Base-by-base conservation (phyloP, 2,888 invertebrate species). In the Galeopsomyia nigrocyanea region DNA sequence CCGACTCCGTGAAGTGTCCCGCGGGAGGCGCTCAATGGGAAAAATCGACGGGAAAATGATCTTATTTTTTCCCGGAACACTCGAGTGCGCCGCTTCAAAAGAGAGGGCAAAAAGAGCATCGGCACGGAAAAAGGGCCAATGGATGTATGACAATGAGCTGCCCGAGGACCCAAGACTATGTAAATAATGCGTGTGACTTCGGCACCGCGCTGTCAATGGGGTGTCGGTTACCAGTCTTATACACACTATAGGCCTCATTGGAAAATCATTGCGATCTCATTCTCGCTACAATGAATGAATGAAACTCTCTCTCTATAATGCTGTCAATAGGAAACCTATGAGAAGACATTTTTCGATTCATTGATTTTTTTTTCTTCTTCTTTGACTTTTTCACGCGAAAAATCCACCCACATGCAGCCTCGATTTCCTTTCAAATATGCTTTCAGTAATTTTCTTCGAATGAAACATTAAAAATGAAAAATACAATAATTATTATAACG, bases 41-140 rank as follows among this genome's bases (percentile, higher is more conserved):
- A 70, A 58, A 64, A 47, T 64, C 39, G 51, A 58, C 58, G 70
- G 47, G 64, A 71, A 71, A 71, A 66, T 71, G 71, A 71, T 71
- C 71, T 61, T 49, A 66, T 71, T 71, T 71, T 39, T 71, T 71
- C 66, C 56, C 55, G 61, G 71, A 71, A 71, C 22, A 26, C 2
- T 56, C 50, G 50, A 9, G 31, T 14, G 58, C 19, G 65, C 47
- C 10, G n/a, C 14, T 10, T 39, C 17, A 16, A 46, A 14, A 46
- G n/a, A n/a, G 55, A 21, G 47, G 13, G 6, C 13, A 10, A 39
- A 39, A 13, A 7, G 13, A 10, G 7, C 39, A 39, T 39, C 39
- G 39, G 39, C 39, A 13, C 7, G 7, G 39, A 39, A 10, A 39
- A 39, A 26, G 26, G 39, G 7, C 39, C 39, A 31, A 31, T 31